Base-by-base conservation (phyloP, 2,888 invertebrate species). In the Argynnis bischoffii region DNA sequence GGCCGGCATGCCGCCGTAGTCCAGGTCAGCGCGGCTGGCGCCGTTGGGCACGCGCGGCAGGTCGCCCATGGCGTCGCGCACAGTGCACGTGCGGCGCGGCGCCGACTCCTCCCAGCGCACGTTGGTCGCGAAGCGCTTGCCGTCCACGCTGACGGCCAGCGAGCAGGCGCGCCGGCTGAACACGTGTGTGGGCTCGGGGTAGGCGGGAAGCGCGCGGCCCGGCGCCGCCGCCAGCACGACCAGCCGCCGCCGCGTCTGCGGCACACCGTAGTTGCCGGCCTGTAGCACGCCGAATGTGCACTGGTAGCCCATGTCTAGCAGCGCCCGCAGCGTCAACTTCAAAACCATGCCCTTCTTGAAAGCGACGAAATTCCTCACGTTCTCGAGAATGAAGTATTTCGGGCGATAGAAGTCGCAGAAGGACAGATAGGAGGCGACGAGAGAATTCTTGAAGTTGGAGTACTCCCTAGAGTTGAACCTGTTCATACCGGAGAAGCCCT, bases 401-500 rank as follows among this genome's bases (percentile, higher is more conserved):
- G 97, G 97, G 6, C 97, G 93, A 81, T 96, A 97, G 85, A 95
- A 97, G 84, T 98, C 98, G 81, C 97, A 97, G 85, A 95, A 97
- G 35, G 97, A 96, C 21, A 97, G 92, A 82, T 95, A 97, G 0
- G 97, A 95, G 0, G 96, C 96, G 21, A 97, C 95, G 15, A 97
- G 89, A 0, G 97, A 97, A 83, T 97, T 97, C 90, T 97, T 97
- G 80, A 97, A 97, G 74, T 95, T 93, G 2, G 97, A 97, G 84
- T 97, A 97, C 75, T 97, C 96, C 47, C 97, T 92, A 0, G 95
- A 95, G 86, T 96, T 97, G 85, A 97, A 98, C 63, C 97, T 91
- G 85, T 98, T 98, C 97, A 97, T 97, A 50, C 97, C 97, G 56
- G 96, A 97, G 88, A 97, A 98, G 4, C 97, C 97, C 86, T 98